phyloP scores from a whole-genome alignment of 2,888 invertebrate species.

The Andrena minutula region DNA sequence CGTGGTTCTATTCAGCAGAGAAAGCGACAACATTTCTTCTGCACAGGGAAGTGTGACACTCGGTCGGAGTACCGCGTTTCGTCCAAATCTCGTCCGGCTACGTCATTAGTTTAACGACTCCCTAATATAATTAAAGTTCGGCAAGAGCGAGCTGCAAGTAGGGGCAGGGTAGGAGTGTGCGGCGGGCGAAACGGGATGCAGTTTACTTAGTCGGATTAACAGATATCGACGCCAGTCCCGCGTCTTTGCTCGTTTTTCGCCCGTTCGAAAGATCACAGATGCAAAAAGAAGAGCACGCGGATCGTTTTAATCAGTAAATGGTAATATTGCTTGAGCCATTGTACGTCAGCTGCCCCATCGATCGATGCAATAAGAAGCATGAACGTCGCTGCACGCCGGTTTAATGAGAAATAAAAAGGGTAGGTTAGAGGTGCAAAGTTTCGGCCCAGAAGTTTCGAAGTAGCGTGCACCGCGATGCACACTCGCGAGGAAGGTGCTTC shows the following conservation, averaged over 20 bases:
- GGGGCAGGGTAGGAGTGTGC: neutral
- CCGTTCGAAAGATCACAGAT: neutral
- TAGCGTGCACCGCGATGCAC: neutral
- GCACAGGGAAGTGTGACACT: constrained; percentile 38
- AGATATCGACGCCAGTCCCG: neutral
- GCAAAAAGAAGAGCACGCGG: neutral
- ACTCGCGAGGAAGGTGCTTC: constrained; percentile 44
- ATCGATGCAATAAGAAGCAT: neutral
- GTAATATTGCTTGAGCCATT: neutral
- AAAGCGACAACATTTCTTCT: constrained; percentile 36
- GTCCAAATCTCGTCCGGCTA: constrained; percentile 45
- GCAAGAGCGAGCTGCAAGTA: constrained; percentile 28
- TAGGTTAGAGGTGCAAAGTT: constrained; percentile 31
- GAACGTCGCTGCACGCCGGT: neutral
- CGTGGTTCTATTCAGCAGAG: neutral
- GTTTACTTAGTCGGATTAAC: constrained; percentile 22
- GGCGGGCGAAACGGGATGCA: constrained; percentile 13
- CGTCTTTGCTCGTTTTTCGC: neutral
- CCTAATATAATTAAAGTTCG: constrained; percentile 56
- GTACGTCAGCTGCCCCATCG: neutral
- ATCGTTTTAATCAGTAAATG: neutral
- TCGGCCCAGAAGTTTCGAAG: neutral
- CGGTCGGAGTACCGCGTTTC: constrained; percentile 36
- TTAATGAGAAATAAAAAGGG: constrained; percentile 28
- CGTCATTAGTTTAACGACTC: constrained; percentile 60